These are phyloP conservation scores for Mythimna vitellina DNA, from an alignment of 2,888 invertebrate genomes.

Conservation along the genomic window DNA sequence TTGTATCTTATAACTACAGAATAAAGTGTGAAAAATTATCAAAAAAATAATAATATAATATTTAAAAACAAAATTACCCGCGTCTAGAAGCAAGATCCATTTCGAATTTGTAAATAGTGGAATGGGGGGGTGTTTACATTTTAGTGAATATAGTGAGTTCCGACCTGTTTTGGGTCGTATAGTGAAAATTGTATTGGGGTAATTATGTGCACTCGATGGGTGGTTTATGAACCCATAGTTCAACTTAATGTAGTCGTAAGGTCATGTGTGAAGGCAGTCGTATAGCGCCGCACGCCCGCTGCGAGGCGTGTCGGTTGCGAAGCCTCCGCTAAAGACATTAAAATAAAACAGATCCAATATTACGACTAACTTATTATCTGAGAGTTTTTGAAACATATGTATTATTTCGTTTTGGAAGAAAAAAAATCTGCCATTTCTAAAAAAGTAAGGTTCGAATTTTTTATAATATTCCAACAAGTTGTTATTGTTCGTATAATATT, in stretches of 20 bases:
- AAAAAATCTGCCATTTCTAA: slow-evolving; percentile 77
- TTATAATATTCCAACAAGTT: slow-evolving; percentile 80
- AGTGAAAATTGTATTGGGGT: slow-evolving; percentile 82
- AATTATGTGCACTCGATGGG: slow-evolving; percentile 75
- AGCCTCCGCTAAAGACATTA: slow-evolving; percentile 68
- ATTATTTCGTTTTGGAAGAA: slow-evolving; percentile 72
- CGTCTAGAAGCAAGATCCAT: slow-evolving; percentile 65
- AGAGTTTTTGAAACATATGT: slow-evolving; percentile 73
- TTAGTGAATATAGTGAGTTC: slow-evolving; percentile 81
- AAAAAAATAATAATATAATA: slow-evolving; percentile 28
- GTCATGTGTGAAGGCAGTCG: slow-evolving; percentile 66
- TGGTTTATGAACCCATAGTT: slow-evolving; percentile 72
- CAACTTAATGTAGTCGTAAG: slow-evolving; percentile 81
- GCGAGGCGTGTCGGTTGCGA: slow-evolving; percentile 39
- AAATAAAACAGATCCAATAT: slow-evolving; percentile 68
- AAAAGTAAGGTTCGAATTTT: slow-evolving; percentile 78
- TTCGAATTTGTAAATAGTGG: slow-evolving; percentile 77
- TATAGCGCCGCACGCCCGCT: slow-evolving; percentile 32
- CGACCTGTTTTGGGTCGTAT: slow-evolving; percentile 70
- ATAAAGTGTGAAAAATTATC: slow-evolving; percentile 49
- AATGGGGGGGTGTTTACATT: slow-evolving; percentile 69
- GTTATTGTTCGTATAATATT: slow-evolving; percentile 82
- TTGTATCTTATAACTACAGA: slow-evolving; percentile 50
- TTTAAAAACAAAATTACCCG: slow-evolving; percentile 44
- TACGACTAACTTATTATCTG: slow-evolving; percentile 68